Evolutionary conservation across 2,797 vertebrate genomes (phyloP).

Genomic region (Lacerta bilineata): DNA sequence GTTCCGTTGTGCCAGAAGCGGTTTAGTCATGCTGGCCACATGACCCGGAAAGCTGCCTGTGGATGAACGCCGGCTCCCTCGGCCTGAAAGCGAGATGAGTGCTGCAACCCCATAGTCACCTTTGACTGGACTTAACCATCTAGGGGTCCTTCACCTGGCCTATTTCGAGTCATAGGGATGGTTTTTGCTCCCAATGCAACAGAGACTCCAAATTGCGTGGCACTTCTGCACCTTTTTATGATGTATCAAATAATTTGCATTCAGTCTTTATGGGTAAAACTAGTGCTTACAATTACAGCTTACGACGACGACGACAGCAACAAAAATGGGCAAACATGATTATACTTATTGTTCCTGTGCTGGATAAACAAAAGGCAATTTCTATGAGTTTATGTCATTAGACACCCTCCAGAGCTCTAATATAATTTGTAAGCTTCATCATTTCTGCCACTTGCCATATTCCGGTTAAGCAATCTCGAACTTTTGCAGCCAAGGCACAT

Average conservation of each 20-base stretch:
- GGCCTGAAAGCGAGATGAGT: no score
- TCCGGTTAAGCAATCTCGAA: constrained; percentile 21
- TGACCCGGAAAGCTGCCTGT: no score
- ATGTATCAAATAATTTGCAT: constrained; percentile 16
- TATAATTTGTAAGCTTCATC: constrained; percentile 8
- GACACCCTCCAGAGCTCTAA: constrained; percentile 7
- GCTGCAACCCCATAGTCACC: no score
- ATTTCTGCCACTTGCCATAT: constrained; percentile 11
- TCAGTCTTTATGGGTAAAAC: constrained; percentile 1
- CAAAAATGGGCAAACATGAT: not conserved
- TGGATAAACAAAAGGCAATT: constrained; percentile 13
- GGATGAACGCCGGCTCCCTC: no score
- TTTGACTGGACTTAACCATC: no score
- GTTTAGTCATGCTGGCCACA: no score
- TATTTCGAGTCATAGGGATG: not conserved
- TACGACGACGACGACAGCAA: not conserved
- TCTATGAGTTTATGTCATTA: constrained; percentile 13
- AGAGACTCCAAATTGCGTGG: not conserved
- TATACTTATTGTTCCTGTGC: not conserved
- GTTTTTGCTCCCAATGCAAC: not conserved
- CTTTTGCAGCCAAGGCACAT: constrained; percentile 16
- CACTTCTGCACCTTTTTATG: not conserved
- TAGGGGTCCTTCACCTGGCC: no score
- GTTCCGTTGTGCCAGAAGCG: no score
- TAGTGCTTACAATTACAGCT: constrained; percentile 5